Conservation (phyloP, 2,113 vertebrate species). For the Engraulis encrasicolus region DNA sequence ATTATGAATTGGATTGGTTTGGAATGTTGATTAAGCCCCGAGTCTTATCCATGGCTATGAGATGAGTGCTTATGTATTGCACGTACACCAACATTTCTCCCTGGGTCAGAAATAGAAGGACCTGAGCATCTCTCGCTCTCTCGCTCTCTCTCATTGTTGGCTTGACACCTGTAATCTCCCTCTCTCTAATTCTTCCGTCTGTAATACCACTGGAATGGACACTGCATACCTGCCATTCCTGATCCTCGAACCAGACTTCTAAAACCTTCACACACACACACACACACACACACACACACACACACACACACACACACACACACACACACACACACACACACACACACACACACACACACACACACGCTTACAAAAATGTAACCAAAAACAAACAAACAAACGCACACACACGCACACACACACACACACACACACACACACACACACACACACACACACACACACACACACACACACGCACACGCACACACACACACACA, state of each 20-base stretch:
- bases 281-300: not conserved
- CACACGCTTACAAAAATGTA: not conserved
- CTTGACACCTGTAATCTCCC: not conserved
- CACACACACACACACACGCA: no score
- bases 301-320: not conserved
- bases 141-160: not conserved
- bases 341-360: not conserved
- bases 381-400: not conserved
- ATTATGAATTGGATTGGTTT: not conserved
- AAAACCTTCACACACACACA: not conserved
- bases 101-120: not conserved
- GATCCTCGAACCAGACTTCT: not conserved
- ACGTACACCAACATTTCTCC: not conserved
- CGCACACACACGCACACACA: not conserved
- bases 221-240: not conserved
- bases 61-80: not conserved
- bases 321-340: not conserved
- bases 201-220: no score
- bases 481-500: no score
- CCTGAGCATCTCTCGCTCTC: conserved; percentile 26
- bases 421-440: not conserved
- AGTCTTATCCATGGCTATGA: not conserved
- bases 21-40: not conserved
- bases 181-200: not conserved
- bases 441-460: no score